Percentiles rank a stretch among this genome's conserved stretches.
phyloP scores from a whole-genome alignment of 2,888 invertebrate genomes.

The Napeogenes sylphis region DNA sequence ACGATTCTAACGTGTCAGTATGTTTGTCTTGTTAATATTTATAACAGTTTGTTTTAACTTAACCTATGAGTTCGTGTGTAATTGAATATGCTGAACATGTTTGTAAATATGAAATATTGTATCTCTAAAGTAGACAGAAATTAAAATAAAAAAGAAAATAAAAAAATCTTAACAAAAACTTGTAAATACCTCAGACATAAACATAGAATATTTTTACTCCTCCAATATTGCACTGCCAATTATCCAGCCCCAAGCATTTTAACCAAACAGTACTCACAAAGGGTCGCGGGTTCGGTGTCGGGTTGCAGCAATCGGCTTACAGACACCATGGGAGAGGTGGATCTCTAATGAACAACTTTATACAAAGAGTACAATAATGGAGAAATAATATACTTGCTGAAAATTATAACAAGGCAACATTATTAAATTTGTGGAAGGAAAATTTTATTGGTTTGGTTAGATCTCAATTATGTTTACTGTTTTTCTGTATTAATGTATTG shows the following conservation, averaged over 20 bases:
- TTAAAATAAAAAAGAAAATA: too few species aligned
- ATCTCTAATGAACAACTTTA: conserved; percentile 60
- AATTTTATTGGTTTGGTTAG: too few species aligned
- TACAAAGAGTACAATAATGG: not conserved
- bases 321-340: conserved; percentile 57
- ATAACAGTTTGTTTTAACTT: conserved; percentile 10
- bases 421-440: too few species aligned
- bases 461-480: too few species aligned
- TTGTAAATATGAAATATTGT: too few species aligned
- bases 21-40: conserved; percentile 20
- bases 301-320: conserved; percentile 71
- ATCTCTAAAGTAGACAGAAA: too few species aligned
- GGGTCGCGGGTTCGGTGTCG: conserved; percentile 63
- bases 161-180: too few species aligned
- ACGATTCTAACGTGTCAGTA: conserved; percentile 22
- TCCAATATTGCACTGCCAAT: conserved; percentile 10
- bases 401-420: not conserved
- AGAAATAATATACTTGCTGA: not conserved
- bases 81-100: too few species aligned
- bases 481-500: too few species aligned
- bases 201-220: not conserved
- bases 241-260: conserved; percentile 21
- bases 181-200: not conserved
- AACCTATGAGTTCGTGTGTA: too few species aligned
- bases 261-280: conserved; percentile 28